These are phyloP conservation scores for Macaria liturata DNA, from an alignment of 2,888 invertebrate genomes.

Conservation along the genomic window DNA sequence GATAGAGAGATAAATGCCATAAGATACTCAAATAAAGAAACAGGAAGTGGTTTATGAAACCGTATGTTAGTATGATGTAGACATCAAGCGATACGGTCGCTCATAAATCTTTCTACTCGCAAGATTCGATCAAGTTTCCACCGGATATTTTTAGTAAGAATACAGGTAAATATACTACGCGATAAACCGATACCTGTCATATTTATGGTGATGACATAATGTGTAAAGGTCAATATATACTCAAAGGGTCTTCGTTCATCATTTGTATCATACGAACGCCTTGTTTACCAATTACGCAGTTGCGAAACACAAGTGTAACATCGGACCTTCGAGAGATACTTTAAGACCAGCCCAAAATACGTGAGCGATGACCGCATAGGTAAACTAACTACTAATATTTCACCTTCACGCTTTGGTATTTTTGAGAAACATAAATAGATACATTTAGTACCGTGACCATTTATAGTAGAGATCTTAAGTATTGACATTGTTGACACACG, in stretches of 20 bases:
- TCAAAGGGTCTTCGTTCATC: slow-evolving; percentile 27
- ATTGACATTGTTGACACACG: slow-evolving; percentile 5
- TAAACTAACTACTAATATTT: slow-evolving; percentile 54
- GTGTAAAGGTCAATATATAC: slow-evolving; percentile 27
- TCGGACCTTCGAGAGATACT: slow-evolving; percentile 36
- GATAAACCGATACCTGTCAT: slow-evolving; percentile 15
- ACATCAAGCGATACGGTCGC: slow-evolving; percentile 13
- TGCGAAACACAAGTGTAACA: slow-evolving; percentile 47
- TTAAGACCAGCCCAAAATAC: slow-evolving; percentile 54
- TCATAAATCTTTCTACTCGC: slow-evolving; percentile 19
- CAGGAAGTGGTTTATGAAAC: slow-evolving; percentile 23
- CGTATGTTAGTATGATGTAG: slow-evolving; percentile 8
- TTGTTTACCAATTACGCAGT: slow-evolving; percentile 45
- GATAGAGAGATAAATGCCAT: slow-evolving; percentile 12
- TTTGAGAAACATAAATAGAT: slow-evolving; percentile 33
- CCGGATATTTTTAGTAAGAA: slow-evolving; percentile 6
- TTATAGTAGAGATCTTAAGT: slow-evolving; percentile 5
- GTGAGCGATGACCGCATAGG: slow-evolving; percentile 73
- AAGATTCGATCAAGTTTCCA: slow-evolving; percentile 6
- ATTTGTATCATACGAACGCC: slow-evolving; percentile 18
- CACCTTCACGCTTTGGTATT: slow-evolving; percentile 58
- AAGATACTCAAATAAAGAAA: slow-evolving; percentile 14
- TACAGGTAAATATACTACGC: slow-evolving; percentile 6
- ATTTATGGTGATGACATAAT: slow-evolving; percentile 33
- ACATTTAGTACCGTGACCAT: slow-evolving; percentile 26